Evolutionary conservation across 92 coral and sea anemone genomes (phyloP), one percentile per base, ranked within the genome.

Genomic region (Porites evermanni): DNA sequence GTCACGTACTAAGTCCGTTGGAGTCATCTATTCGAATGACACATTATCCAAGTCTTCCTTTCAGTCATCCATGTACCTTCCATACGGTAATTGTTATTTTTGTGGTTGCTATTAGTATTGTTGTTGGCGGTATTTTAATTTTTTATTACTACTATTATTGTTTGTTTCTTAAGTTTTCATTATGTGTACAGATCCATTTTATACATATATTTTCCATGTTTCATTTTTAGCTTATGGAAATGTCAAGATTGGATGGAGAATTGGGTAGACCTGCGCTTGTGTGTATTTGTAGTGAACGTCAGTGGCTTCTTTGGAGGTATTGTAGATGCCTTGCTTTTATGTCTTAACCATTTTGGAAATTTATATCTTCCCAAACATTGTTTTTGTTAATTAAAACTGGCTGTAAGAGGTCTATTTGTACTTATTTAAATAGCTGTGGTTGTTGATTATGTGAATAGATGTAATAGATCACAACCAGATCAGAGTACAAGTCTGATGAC

Each of bases 221-320:
- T 16, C 3, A 5, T 16, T 38, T 72, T 72, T 19, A 72, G 60
- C 58, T 72, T 11, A 72, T 72, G 76, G 58, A 72, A 72, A 72
- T 72, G 76, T 54, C 18, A 29, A 17, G 58, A 21, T 13, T 72
- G 47, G 38, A 50, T 29, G 76, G 54, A 72, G 59, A 50, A 8
- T 72, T 23, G 21, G 20, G 76, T 10, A 16, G 60, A 72, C 76
- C 76, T 12, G 76, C 76, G 11, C 59, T 72, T 14, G 50, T 72
- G 56, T 72, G 76, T 38, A 58, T 72, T 21, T 72, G 76, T 44
- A 72, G 58, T 17, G 53, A 47, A 4, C 2, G 69, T 16, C n/a
- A 1, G 69, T 64, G 69, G 69, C 69, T 64, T 16, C 20, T 10
- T 14, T 24, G 26, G 26, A 24, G 26, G 26, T 24, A 24, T 24